phyloP scores from a whole-genome alignment of 2,797 vertebrate species.

The Nothura maculosa region DNA sequence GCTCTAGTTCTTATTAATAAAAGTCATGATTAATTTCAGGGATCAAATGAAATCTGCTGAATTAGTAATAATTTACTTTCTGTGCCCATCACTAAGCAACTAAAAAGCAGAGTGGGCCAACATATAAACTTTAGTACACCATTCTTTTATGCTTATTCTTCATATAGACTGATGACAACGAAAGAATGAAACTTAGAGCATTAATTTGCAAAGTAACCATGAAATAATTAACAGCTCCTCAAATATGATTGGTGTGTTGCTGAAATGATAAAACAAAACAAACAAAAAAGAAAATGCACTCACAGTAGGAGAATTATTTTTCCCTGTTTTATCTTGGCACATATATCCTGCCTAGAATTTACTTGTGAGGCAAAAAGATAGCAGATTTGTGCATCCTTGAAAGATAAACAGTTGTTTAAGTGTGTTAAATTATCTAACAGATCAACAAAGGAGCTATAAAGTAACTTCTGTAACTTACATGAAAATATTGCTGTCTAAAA shows the following conservation, averaged over 20 bases:
- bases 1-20: background rate
- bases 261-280: background rate
- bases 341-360: background rate
- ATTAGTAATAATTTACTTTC: background rate
- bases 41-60: background rate
- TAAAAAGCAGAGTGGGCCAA: background rate
- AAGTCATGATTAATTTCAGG: background rate
- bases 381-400: background rate
- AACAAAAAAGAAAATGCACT: background rate
- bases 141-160: background rate
- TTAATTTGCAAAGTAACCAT: background rate
- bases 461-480: background rate
- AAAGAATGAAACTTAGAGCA: background rate
- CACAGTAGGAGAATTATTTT: background rate
- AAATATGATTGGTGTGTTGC: background rate
- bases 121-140: background rate
- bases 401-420: background rate
- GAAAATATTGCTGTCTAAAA: background rate
- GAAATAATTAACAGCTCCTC: background rate
- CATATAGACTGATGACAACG: background rate
- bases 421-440: background rate
- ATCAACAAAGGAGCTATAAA: background rate
- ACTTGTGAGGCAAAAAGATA: background rate
- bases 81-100: background rate
- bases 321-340: background rate